These are phyloP conservation scores for Myripristis jacobus DNA, from an alignment of 2,797 vertebrate species.

Conservation along the genomic window DNA sequence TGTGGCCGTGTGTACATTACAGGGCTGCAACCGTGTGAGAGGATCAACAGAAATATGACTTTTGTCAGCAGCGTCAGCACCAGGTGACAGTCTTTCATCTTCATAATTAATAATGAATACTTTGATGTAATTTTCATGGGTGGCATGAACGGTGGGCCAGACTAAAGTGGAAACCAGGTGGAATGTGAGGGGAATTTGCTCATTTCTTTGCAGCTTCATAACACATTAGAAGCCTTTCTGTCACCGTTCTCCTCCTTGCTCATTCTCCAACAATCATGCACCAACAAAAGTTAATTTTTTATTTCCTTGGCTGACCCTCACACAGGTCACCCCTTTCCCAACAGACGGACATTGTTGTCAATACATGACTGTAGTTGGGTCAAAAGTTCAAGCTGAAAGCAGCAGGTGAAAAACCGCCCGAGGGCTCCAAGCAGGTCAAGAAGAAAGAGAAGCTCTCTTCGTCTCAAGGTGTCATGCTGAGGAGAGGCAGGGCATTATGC, in stretches of 20 bases:
- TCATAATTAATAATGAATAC: background rate
- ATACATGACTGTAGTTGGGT: constrained; percentile 15
- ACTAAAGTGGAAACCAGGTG: background rate
- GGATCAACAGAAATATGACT: too few relatives aligned
- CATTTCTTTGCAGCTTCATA: background rate
- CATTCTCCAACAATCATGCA: constrained; percentile 5
- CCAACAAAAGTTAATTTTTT: constrained; percentile 15
- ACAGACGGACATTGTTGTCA: background rate
- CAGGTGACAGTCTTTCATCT: background rate
- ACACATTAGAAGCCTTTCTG: constrained; percentile 16
- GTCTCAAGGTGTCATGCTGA: background rate
- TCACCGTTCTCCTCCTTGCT: background rate
- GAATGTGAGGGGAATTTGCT: background rate
- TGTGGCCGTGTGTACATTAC: background rate
- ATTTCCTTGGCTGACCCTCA: constrained; percentile 15
- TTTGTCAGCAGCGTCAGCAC: too few relatives aligned
- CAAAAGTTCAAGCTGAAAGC: background rate
- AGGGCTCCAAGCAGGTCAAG: background rate
- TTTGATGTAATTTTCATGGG: background rate
- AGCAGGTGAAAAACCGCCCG: constrained; percentile 28
- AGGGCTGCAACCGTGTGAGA: too few relatives aligned
- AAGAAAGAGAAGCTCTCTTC: background rate
- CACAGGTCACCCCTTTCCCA: constrained; percentile 2
- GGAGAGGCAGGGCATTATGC: background rate
- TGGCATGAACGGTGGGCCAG: background rate